Evolutionary conservation across 2,113 vertebrate species (phyloP), one percentile per base, ranked within the genome.

Genomic region (Grammatotria lemairii): DNA sequence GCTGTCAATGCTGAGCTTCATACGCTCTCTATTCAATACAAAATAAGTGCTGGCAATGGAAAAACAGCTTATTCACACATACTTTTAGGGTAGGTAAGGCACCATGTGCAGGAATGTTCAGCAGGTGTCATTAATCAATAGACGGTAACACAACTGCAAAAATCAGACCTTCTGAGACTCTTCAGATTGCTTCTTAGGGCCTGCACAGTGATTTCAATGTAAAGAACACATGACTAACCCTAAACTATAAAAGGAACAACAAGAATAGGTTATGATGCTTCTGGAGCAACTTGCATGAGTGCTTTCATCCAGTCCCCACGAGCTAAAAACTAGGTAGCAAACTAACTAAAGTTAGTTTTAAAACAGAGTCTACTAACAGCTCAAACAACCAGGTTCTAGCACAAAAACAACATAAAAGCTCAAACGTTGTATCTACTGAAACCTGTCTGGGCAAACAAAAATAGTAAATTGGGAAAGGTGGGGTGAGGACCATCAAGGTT

Each of bases 401-500:
- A 70, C 35, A 47, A 2, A 73, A 47, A 26, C 8, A 45, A 45
- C 68, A 28, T 38, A 47, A 28, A 73, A 73, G 3, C 8, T 47
- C 21, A 47, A 0, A 47, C 0, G 68, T 28, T 17, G 40, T 47
- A 10, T 73, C 21, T 26, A 26, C 21, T 45, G 68, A 73, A 45
- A 23, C 5, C 8, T 73, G 68, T 45, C 13, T 45, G 68, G 40
- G 16, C 21, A 75, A 47, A 47, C 40, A 75, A 75, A 47, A 11
- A 47, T 3, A 47, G 6, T 42, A 26, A 73, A 28, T 26, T 73
- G 8, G 14, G 21, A 47, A 47, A 28, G 14, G 14, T 0, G 68
- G 40, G 9, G 14, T 1, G 23, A 75, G 68, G 21, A 45, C 38
- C 38, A 1, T 45, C 65, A 17, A 45, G 14, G 42, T 17, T 3